These are phyloP conservation scores for Neocrepidodera transversa DNA, from an alignment of 2,888 invertebrate species.

Conservation along the genomic window DNA sequence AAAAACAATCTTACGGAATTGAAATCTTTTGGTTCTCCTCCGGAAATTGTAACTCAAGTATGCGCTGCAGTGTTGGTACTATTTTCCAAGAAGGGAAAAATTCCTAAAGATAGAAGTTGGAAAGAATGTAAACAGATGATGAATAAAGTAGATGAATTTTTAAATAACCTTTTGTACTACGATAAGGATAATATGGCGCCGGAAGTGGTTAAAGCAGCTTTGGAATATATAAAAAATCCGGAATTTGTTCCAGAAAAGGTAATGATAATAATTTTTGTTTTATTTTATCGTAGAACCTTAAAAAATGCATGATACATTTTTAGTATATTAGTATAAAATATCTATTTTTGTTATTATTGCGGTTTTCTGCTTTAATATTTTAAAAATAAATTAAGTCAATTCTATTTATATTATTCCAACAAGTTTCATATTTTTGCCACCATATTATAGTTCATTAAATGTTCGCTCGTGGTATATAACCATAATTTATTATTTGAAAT, in stretches of 20 bases:
- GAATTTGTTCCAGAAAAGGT: constrained; percentile 86
- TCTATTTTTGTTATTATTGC: too few species aligned
- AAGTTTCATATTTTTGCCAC: too few species aligned
- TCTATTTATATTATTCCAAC: too few species aligned
- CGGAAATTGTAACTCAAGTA: constrained; percentile 86
- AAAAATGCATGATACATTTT: too few species aligned
- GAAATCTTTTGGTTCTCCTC: constrained; percentile 92
- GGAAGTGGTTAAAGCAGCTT: constrained; percentile 81
- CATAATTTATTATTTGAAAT: too few species aligned
- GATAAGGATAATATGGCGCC: constrained; percentile 94
- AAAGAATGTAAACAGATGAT: constrained; percentile 90
- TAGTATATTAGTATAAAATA: too few species aligned
- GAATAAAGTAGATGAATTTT: constrained; percentile 88
- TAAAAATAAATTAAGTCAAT: too few species aligned
- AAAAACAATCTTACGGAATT: constrained; percentile 93
- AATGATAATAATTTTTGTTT: too few species aligned
- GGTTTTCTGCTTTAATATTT: too few species aligned
- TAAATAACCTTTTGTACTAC: constrained; percentile 82
- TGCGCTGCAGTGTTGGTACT: constrained; percentile 87
- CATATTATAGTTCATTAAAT: too few species aligned
- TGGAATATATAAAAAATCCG: constrained; percentile 69
- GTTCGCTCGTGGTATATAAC: too few species aligned
- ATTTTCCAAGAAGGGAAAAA: constrained; percentile 81
- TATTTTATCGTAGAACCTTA: too few species aligned
- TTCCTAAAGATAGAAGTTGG: constrained; percentile 93